These are phyloP conservation scores for Phalacrocorax brasilianus DNA, from an alignment of 2,113 vertebrate species.

Conservation along the genomic window DNA sequence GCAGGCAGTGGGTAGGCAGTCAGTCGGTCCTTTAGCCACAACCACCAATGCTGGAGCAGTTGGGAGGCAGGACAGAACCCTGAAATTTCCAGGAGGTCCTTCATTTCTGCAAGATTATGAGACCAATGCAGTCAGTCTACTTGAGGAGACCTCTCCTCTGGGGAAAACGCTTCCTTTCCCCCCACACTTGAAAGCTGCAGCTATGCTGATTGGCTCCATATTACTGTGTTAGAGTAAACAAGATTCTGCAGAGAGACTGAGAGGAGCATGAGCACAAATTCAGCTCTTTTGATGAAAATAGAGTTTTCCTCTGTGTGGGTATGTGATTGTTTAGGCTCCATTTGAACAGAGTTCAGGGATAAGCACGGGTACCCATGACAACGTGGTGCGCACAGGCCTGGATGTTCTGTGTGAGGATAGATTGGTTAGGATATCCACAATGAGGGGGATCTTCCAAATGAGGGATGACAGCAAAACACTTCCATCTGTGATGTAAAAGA, in stretches of 20 bases:
- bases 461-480: slow-evolving; percentile 2
- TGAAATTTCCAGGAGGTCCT: background rate
- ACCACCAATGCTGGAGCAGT: background rate
- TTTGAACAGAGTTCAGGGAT: background rate
- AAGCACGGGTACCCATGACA: slow-evolving; percentile 40
- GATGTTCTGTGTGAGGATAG: background rate
- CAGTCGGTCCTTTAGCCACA: background rate
- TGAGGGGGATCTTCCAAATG: background rate
- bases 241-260: background rate
- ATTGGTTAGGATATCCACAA: background rate
- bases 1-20: background rate
- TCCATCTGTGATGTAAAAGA: slow-evolving; percentile 9
- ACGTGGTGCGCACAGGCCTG: background rate
- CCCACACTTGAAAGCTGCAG: background rate
- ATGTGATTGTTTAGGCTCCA: background rate
- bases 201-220: background rate
- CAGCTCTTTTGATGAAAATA: background rate
- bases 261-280: background rate
- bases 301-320: background rate
- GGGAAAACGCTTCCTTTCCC: background rate
- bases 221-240: background rate
- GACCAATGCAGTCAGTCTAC: background rate
- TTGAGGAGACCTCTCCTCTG: background rate
- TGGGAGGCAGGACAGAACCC: fast-evolving
- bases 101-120: background rate